These are phyloP conservation scores for Petrocephalus sullivani DNA, from an alignment of 2,797 vertebrate genomes.

Conservation along the genomic window DNA sequence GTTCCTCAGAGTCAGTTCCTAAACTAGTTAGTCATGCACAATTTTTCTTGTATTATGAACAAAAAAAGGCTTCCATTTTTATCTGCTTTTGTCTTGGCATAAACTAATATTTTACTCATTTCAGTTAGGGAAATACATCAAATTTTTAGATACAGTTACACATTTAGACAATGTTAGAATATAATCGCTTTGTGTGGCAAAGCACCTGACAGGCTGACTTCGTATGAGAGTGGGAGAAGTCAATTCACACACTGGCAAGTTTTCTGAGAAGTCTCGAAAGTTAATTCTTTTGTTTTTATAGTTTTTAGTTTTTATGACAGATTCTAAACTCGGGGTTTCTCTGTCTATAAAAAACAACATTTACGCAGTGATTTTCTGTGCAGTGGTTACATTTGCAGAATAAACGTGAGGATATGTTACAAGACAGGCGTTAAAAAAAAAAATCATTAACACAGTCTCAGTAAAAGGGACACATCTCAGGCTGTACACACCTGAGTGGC, in stretches of 20 bases:
- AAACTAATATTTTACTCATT: not conserved
- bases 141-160: not conserved
- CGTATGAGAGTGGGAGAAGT: not conserved
- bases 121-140: not conserved
- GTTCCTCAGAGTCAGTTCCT: constrained; percentile 60
- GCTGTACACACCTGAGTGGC: not conserved
- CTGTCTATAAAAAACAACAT: not conserved
- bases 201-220: not conserved
- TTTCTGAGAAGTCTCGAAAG: not conserved
- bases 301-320: not conserved
- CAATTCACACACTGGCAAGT: not conserved
- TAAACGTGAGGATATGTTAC: not conserved
- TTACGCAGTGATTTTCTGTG: not conserved
- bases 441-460: not conserved
- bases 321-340: not conserved
- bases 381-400: not conserved
- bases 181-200: not conserved
- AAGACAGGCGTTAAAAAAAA: not conserved
- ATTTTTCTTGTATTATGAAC: constrained; percentile 9
- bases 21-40: constrained; percentile 34
- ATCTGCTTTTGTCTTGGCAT: not conserved
- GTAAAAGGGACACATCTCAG: not conserved
- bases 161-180: not conserved
- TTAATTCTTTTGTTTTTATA: not conserved
- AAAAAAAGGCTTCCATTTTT: constrained; percentile 9